Base-by-base conservation (phyloP, 1,140 invertebrate genomes). In the Marisa cornuarietis region DNA sequence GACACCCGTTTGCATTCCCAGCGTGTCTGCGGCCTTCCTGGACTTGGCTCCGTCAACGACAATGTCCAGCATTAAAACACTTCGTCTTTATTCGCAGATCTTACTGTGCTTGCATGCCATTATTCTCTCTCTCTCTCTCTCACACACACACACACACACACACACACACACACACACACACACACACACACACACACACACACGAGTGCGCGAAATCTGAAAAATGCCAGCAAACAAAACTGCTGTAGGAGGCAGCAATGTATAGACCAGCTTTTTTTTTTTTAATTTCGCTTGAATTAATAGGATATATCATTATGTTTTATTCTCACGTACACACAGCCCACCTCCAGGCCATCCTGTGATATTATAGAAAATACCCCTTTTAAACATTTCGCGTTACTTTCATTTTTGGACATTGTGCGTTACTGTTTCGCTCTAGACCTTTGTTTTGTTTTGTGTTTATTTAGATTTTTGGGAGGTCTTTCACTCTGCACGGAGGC, bases 111-210 rank as follows among this genome's bases (percentile, higher is more conserved):
- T 11, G 65, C 65, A 68, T 68, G n/a, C 26, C 65, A 24, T 22
- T 13, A 68, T 16, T 16, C 65, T 16, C 22, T 68, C 65, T 22
- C 13, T 22, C 22, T 51, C 49, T 22, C 42, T 52, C 49, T 51
- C 42, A 7, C 10, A 13, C 42, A 3, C 71, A 13, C 71, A 22
- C 42, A 18, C 42, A 16, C 42, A 73, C 71, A 73, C 42, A 73
- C 14, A 73, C 42, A 51, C 42, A 51, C 42, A 73, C 71, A 54
- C 71, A 73, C 42, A 54, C 71, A 52, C 71, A 24, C 71, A 22
- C 52, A 24, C 42, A 52, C 71, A 54, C 69, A 71, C 69, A 49
- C 69, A 71, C 69, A 71, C 69, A 71, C 69, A 71, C 69, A 49
- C 31, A 13, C 13, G n/a, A 13, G 24, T 42, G 22, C 69, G 24